A percentile compares a stretch with the other conserved stretches of the same genome.
These are phyloP conservation scores for Ophioninae sp. DNA, from an alignment of 2,888 invertebrate genomes.

Conservation along the genomic window DNA sequence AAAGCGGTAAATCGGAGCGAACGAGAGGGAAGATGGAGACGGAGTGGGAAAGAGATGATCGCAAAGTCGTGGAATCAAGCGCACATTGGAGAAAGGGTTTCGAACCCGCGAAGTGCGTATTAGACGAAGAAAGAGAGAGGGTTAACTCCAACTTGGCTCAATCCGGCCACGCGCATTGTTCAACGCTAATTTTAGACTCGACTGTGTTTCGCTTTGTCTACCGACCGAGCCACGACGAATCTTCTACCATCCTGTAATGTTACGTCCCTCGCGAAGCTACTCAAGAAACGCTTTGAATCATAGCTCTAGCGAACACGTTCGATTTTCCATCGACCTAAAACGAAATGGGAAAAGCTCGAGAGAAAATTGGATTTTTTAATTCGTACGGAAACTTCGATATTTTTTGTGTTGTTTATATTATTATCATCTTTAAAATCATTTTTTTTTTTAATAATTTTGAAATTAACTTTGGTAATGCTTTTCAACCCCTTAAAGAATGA, in stretches of 20 bases:
- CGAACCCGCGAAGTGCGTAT: constrained; percentile 48
- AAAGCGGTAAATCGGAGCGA: constrained; percentile 28
- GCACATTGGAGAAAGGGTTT: constrained; percentile 62
- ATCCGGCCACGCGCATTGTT: constrained; percentile 80
- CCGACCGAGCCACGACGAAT: constrained; percentile 66
- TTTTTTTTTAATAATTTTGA: too few relatives aligned
- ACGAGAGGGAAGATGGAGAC: constrained; percentile 44
- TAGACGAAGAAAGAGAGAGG: constrained; percentile 49
- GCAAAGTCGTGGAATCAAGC: constrained; percentile 63
- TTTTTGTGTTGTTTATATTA: too few relatives aligned
- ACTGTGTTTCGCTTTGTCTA: constrained; percentile 76
- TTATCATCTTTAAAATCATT: too few relatives aligned
- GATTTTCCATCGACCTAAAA: background rate
- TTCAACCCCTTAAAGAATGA: too few relatives aligned
- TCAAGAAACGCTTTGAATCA: constrained; percentile 24
- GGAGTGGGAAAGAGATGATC: constrained; percentile 52
- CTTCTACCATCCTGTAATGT: constrained; percentile 63
- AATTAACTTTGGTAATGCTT: too few relatives aligned
- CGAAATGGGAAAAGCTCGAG: too few relatives aligned
- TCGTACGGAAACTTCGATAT: too few relatives aligned
- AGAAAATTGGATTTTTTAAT: too few relatives aligned
- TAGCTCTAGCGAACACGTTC: background rate
- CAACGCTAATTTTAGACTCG: constrained; percentile 78
- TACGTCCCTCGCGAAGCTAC: constrained; percentile 20
- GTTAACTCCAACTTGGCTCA: constrained; percentile 73